These are phyloP conservation scores for Hipposideros armiger DNA, from an alignment of 2,113 vertebrate genomes.

Conservation along the genomic window DNA sequence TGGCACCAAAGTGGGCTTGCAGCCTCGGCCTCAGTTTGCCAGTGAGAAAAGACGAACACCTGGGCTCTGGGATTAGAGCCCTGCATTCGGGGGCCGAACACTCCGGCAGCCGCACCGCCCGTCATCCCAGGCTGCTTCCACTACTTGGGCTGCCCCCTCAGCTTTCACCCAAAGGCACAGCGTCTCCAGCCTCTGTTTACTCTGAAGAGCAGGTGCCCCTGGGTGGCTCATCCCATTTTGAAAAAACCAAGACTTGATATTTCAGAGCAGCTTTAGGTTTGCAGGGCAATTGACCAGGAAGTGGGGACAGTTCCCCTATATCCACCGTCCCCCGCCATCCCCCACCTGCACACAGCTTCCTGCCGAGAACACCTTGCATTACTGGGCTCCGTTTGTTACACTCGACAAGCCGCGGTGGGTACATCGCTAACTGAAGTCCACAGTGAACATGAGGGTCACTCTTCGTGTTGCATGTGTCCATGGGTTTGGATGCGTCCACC, in stretches of 20 bases:
- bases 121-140: no score
- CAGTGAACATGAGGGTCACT: rapidly evolving
- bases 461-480: background rate
- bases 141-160: background rate
- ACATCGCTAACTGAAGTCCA: background rate
- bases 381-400: background rate
- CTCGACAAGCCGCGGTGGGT: rapidly evolving
- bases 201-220: background rate
- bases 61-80: no score
- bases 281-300: background rate
- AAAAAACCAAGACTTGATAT: background rate
- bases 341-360: rapidly evolving
- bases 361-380: rapidly evolving
- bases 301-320: rapidly evolving
- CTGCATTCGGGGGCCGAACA: rapidly evolving
- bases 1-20: rapidly evolving
- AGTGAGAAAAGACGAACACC: background rate
- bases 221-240: background rate
- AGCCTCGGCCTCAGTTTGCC: rapidly evolving
- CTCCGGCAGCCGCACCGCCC: rapidly evolving
- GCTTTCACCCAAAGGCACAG: background rate
- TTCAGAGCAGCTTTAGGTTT: background rate
- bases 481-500: rapidly evolving
- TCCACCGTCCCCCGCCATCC: rapidly evolving
- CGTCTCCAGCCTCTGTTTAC: background rate